Evolutionary conservation across 2,113 vertebrate species (phyloP), one percentile per base, ranked within the genome.

Genomic region (Buteo buteo): DNA sequence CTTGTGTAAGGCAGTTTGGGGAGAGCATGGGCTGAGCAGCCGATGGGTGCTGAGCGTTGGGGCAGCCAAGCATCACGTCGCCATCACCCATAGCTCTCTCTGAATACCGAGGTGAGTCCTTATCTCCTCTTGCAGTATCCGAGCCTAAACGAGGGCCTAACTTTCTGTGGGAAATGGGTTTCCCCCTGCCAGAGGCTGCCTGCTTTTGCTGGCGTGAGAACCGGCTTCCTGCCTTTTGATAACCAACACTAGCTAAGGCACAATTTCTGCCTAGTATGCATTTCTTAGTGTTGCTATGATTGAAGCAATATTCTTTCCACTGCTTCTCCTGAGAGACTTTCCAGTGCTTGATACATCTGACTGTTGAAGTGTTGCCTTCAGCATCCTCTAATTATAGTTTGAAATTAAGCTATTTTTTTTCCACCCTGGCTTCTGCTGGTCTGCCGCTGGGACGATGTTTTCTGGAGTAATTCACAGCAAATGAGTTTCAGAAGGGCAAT

Each of bases 1-100:
- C 94, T 94, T 83, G 71, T 96, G 93, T 94, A 91, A 97, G 94
- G 95, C 94, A 61, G 71, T 64, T 54, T 86, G 71, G 82, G 86
- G 92, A 97, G 74, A 49, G 69, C 18, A 21, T 8, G 54, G 66
- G 29, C 81, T 66, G 52, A 69, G 45, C 52, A 61, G 58, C 32
- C 1, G 2, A 59, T 49, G 64, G 36, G 38, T 65, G 55, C 32
- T 47, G 54, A 59, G 69, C 0, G 0, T 1, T 2, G 6, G 40
- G 79, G 26, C 31, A 57, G 58, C 62, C 3, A 2, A 74, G 22
- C 20, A 7, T 22, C 24, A 5, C 0, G 0, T 36, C 31, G 34
- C 36, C 24, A 6, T 52, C 74, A 69, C 28, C 40, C 70, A 5
- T 2, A 44, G 34, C 17, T 58, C 58, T 78, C 52, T 55, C 50